phyloP scores from a whole-genome alignment of 2,888 invertebrate species.

The Stenchaetothrips biformis region DNA sequence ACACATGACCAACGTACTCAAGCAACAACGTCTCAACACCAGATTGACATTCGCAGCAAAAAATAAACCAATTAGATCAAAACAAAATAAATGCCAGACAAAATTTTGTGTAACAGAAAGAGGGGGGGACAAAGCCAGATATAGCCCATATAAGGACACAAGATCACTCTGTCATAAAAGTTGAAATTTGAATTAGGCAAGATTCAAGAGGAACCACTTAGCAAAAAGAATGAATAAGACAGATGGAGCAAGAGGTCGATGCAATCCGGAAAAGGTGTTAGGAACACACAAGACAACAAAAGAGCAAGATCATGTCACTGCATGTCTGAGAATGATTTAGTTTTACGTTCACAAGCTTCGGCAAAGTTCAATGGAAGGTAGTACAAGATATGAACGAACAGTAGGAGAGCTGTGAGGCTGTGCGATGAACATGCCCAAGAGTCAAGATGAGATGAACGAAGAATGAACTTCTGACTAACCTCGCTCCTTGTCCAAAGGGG shows the following conservation, averaged over 20 bases:
- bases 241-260: not conserved
- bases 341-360: too few species aligned
- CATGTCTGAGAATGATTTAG: not conserved
- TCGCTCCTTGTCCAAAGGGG: conserved; percentile 85
- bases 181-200: conserved; percentile 29
- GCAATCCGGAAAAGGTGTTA: too few species aligned
- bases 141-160: too few species aligned
- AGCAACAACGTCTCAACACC: conserved; percentile 93
- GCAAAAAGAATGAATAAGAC: not conserved
- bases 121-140: conserved; percentile 27
- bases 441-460: too few species aligned
- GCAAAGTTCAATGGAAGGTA: too few species aligned
- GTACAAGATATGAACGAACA: too few species aligned
- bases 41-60: conserved; percentile 47
- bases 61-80: not conserved
- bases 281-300: not conserved
- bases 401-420: too few species aligned
- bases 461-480: conserved; percentile 53
- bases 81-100: not conserved
- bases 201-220: not conserved
- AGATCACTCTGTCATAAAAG: conserved; percentile 11
- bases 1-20: conserved; percentile 93
- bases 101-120: conserved; percentile 27
- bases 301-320: not conserved
- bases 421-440: too few species aligned